phyloP scores from a whole-genome alignment of 2,113 vertebrate species.

The Oncorhynchus keta region DNA sequence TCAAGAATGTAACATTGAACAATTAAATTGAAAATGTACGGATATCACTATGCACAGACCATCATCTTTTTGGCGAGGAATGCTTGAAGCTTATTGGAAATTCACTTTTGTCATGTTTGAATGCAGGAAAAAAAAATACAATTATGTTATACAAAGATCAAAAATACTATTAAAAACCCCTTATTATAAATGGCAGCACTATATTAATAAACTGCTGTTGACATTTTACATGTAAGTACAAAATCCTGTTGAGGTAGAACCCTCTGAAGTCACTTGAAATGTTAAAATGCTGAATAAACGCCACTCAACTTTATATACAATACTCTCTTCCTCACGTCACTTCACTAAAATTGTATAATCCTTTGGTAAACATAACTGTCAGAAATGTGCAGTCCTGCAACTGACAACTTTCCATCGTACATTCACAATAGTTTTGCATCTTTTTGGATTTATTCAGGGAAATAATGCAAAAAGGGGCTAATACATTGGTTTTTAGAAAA shows the following conservation, averaged over 20 bases:
- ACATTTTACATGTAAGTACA: conserved; percentile 80
- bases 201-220: conserved; percentile 80
- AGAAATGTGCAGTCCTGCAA: conserved; percentile 78
- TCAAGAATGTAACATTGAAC: conserved; percentile 72
- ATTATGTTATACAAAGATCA: conserved; percentile 85
- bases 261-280: conserved; percentile 82
- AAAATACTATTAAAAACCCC: conserved; percentile 84
- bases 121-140: conserved; percentile 81
- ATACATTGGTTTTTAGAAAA: conserved; percentile 52
- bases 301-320: conserved; percentile 73
- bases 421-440: conserved; percentile 80
- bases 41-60: conserved; percentile 76
- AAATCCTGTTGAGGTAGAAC: conserved; percentile 81
- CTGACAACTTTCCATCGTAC: conserved; percentile 71
- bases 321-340: conserved; percentile 72
- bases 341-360: conserved; percentile 73
- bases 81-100: conserved; percentile 77
- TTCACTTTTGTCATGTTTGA: conserved; percentile 73
- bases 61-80: conserved; percentile 73
- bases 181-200: conserved; percentile 84
- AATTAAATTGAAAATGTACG: conserved; percentile 73
- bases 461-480: conserved; percentile 60
- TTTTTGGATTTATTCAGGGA: conserved; percentile 58
- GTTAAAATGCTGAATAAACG: conserved; percentile 81
- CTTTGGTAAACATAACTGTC: conserved; percentile 82